Conservation (phyloP, 2,113 vertebrate species). For the Dasyprocta punctata region DNA sequence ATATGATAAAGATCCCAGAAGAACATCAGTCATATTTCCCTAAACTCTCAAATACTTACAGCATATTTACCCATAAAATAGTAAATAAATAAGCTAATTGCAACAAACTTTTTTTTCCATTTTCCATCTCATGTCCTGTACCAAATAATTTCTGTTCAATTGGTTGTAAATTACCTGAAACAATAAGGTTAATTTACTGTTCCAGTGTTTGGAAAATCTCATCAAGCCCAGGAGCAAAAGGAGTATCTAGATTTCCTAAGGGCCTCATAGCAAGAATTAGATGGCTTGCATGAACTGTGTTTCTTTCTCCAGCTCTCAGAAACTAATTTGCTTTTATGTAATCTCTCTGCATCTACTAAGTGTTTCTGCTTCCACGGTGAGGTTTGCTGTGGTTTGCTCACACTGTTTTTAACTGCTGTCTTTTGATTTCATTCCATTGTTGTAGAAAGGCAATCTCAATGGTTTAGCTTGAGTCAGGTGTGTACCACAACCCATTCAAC, state of each 20-base stretch:
- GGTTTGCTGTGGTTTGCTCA: background rate
- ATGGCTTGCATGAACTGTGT: background rate
- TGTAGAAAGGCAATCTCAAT: background rate
- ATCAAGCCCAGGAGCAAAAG: background rate
- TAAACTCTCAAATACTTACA: background rate
- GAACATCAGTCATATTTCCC: background rate
- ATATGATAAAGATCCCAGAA: background rate
- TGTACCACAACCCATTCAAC: background rate
- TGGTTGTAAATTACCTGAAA: background rate
- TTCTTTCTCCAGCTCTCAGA: background rate
- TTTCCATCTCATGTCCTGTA: background rate
- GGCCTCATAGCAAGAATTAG: background rate
- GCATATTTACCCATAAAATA: background rate
- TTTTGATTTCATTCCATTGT: background rate
- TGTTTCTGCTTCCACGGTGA: background rate
- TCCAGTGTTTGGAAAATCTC: background rate
- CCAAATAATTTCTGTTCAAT: background rate
- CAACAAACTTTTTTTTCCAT: background rate
- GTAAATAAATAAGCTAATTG: slow-evolving; percentile 13
- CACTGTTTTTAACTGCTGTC: background rate
- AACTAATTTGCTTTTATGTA: background rate
- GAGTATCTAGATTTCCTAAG: background rate
- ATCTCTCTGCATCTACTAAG: background rate
- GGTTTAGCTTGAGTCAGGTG: background rate
- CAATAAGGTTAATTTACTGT: background rate